Evolutionary conservation across 2,888 invertebrate species (phyloP).

Genomic region (Clanis bilineata): DNA sequence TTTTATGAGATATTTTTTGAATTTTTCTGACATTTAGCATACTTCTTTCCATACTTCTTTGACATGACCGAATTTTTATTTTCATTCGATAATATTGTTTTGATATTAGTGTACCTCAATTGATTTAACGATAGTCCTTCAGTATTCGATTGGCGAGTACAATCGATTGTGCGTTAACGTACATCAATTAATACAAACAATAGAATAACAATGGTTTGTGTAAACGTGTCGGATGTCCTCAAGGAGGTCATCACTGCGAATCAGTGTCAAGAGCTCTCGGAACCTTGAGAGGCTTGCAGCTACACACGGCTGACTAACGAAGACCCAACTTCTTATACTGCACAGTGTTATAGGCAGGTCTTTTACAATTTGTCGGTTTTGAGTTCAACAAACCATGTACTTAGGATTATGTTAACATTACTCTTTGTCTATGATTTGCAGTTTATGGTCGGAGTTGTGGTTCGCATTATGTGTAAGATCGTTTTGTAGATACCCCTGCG

Average conservation of each 20-base stretch:
- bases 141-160: not conserved
- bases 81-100: no score
- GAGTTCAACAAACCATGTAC: slow-evolving; percentile 7
- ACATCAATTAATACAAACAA: slow-evolving; percentile 39
- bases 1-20: no score
- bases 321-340: not conserved
- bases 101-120: no score
- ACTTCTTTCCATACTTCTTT: no score
- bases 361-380: not conserved
- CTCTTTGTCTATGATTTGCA: not conserved
- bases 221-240: slow-evolving; percentile 67
- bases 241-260: slow-evolving; percentile 58
- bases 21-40: no score
- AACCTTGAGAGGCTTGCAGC: slow-evolving; percentile 16
- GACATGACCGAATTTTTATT: no score
- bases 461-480: no score
- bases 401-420: not conserved
- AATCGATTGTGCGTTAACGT: slow-evolving; percentile 20
- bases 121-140: not conserved
- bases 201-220: slow-evolving; percentile 36
- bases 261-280: slow-evolving; percentile 59
- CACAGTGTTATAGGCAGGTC: not conserved
- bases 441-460: not conserved
- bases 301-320: not conserved
- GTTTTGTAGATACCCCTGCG: no score